A percentile compares a stretch with the other conserved stretches of the same genome.
These are phyloP conservation scores for Leptinotarsa defecta DNA, from an alignment of 1,140 invertebrate species.

Conservation along the genomic window DNA sequence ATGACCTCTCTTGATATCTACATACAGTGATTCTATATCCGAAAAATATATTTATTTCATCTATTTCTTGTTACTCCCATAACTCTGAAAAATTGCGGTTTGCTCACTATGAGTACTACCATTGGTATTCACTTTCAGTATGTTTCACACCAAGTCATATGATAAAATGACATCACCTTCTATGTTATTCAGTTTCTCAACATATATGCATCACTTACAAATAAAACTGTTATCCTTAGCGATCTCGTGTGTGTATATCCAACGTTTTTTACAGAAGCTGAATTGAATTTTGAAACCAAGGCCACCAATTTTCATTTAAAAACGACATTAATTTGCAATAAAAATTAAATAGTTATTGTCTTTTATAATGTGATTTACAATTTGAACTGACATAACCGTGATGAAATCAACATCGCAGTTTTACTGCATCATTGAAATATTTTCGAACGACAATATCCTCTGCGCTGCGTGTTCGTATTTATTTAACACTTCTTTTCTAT, in stretches of 20 bases:
- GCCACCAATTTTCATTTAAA: slow-evolving; percentile 12
- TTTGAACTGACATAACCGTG: slow-evolving; percentile 7
- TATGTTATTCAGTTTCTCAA: slow-evolving; percentile 4
- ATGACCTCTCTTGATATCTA: no score
- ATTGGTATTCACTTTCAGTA: background rate
- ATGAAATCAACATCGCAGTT: slow-evolving; percentile 14
- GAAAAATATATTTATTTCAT: no score
- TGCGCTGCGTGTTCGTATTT: no score
- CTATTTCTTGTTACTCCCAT: no score
- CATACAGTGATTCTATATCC: no score
- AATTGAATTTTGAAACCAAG: slow-evolving; percentile 8
- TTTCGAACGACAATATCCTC: background rate
- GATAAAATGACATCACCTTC: background rate
- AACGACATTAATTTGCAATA: slow-evolving; percentile 11
- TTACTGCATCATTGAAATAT: slow-evolving; percentile 9
- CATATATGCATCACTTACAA: slow-evolving; percentile 1
- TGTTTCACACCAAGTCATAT: background rate
- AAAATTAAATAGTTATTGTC: slow-evolving; percentile 14
- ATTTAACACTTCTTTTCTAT: no score
- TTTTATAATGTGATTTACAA: background rate
- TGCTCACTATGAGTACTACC: background rate
- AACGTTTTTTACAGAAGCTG: background rate
- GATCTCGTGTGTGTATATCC: background rate
- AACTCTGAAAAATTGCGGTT: no score
- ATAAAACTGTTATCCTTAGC: background rate